Conservation (phyloP, 53 echinoderm and acorn worm species). For the Holothuria scabra region DNA sequence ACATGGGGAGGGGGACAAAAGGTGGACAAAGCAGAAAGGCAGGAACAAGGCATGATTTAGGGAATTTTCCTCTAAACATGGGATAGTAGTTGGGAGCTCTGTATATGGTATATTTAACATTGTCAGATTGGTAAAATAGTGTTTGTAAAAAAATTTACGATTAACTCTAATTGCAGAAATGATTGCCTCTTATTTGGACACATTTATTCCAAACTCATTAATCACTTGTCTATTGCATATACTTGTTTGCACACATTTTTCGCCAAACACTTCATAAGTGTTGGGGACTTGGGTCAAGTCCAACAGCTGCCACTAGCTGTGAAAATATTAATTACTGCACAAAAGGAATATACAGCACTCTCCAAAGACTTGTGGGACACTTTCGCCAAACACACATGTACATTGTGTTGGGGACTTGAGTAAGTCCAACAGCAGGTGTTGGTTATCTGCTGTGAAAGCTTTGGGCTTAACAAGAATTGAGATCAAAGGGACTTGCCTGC, state of each 20-base stretch:
- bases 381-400: conserved; percentile 49
- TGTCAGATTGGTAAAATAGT: too few species aligned
- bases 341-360: background rate
- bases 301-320: conserved; percentile 29
- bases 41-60: too few species aligned
- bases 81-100: too few species aligned
- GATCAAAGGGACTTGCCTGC: conserved; percentile 40
- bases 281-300: conserved; percentile 35
- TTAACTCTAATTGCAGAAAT: too few species aligned
- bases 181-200: too few species aligned
- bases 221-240: background rate
- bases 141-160: too few species aligned
- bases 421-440: conserved; percentile 49
- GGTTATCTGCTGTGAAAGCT: conserved; percentile 26
- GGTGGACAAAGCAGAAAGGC: too few species aligned
- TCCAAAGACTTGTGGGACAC: background rate
- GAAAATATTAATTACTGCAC: conserved; percentile 5
- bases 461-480: conserved; percentile 32
- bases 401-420: conserved; percentile 35
- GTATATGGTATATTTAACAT: too few species aligned
- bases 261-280: conserved; percentile 36
- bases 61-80: too few species aligned
- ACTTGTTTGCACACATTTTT: background rate
- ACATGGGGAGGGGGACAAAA: too few species aligned
- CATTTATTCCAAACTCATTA: too few species aligned